These are phyloP conservation scores for Mola mola DNA, from an alignment of 2,113 vertebrate genomes.

Conservation along the genomic window DNA sequence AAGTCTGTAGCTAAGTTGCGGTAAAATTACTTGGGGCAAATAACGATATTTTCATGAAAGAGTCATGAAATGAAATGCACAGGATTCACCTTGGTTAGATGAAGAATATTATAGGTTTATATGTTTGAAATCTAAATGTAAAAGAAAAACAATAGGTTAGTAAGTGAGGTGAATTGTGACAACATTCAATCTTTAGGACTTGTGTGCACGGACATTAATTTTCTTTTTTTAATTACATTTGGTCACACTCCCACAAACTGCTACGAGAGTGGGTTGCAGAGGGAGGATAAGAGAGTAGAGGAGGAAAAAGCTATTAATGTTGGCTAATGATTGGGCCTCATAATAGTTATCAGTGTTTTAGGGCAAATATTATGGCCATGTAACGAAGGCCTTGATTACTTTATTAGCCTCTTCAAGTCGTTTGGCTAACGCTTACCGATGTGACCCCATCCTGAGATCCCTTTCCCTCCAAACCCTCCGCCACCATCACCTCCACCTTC, in stretches of 20 bases:
- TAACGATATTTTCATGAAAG: too few species aligned
- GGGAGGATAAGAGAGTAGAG: slow-evolving; percentile 14
- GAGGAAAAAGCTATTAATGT: slow-evolving; percentile 75
- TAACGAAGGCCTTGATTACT: slow-evolving; percentile 85
- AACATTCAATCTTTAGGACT: too few species aligned
- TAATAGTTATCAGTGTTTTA: slow-evolving; percentile 86
- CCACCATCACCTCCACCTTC: slow-evolving; percentile 50
- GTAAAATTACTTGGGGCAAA: too few species aligned
- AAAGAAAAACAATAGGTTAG: too few species aligned
- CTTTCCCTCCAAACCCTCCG: slow-evolving; percentile 45
- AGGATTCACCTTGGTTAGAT: too few species aligned
- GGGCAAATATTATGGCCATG: slow-evolving; percentile 83
- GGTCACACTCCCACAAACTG: neutral
- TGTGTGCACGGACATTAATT: neutral
- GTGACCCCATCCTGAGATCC: slow-evolving; percentile 67
- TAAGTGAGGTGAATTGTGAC: too few species aligned
- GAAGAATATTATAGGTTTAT: too few species aligned
- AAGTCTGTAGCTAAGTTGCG: too few species aligned
- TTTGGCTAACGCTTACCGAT: slow-evolving; percentile 79
- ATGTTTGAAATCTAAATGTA: too few species aligned
- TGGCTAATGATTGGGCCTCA: slow-evolving; percentile 76
- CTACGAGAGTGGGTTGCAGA: neutral
- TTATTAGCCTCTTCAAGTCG: slow-evolving; percentile 85
- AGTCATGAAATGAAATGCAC: too few species aligned
- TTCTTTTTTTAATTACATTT: neutral